Percentiles rank a stretch among this genome's conserved stretches.
phyloP scores from a whole-genome alignment of 2,797 vertebrate species.

The Halcyon badia region DNA sequence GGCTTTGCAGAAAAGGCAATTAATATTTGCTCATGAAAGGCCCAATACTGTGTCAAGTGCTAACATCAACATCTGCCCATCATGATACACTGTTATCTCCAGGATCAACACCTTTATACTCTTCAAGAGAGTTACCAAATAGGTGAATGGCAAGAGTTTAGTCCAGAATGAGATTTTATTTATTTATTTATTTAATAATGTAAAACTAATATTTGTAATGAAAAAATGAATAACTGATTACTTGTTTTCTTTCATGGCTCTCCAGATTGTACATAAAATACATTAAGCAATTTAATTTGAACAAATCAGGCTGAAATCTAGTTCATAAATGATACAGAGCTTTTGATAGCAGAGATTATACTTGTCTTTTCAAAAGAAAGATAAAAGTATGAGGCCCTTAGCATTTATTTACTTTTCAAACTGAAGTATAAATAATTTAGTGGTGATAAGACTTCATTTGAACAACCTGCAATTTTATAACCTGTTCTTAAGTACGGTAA shows the following conservation, averaged over 20 bases:
- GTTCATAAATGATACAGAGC: conserved; percentile 8
- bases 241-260: neutral
- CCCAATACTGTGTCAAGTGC: neutral
- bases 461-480: conserved; percentile 48
- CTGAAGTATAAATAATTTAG: conserved; percentile 59
- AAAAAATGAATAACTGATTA: neutral
- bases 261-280: neutral
- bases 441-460: conserved; percentile 2
- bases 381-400: neutral
- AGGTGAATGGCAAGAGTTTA: neutral
- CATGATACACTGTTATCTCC: neutral
- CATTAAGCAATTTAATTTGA: neutral
- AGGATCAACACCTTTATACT: neutral
- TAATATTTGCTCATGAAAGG: neutral
- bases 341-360: neutral
- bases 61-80: neutral
- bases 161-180: neutral
- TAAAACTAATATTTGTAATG: neutral
- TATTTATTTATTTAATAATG: neutral
- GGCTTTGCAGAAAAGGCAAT: neutral
- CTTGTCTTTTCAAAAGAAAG: conserved; percentile 7
- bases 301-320: neutral
- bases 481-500: conserved; percentile 31
- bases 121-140: neutral
- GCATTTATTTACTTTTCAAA: conserved; percentile 58